A percentile compares a stretch with the other conserved stretches of the same genome.
phyloP scores from a whole-genome alignment of 1,140 invertebrate species.

The Macrosteles quadrilineatus region DNA sequence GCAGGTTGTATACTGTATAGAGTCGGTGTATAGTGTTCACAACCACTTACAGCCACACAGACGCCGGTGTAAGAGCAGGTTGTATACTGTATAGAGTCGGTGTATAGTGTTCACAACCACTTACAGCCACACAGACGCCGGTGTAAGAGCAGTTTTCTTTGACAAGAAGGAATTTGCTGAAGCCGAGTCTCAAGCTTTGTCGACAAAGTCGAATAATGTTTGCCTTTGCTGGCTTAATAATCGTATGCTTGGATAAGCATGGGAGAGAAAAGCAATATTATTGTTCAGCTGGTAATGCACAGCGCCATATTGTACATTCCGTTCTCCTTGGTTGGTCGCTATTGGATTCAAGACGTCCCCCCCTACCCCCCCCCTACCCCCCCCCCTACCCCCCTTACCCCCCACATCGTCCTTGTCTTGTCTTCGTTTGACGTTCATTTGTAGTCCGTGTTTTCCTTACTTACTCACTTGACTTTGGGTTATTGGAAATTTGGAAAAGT shows the following conservation, averaged over 20 bases:
- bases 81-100: too few species aligned
- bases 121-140: too few species aligned
- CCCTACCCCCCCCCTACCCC: neutral
- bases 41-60: too few species aligned
- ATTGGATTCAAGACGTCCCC: neutral
- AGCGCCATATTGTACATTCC: slow-evolving; percentile 10
- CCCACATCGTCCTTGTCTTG: neutral
- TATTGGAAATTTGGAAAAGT: too few species aligned
- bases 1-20: too few species aligned
- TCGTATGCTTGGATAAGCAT: slow-evolving; percentile 9
- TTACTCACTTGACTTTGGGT: neutral
- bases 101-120: too few species aligned
- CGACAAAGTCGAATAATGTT: slow-evolving; percentile 20
- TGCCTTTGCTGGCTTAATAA: slow-evolving; percentile 15
- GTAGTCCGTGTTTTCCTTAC: neutral
- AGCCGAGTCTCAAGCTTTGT: neutral
- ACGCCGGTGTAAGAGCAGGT: too few species aligned
- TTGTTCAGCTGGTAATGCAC: neutral
- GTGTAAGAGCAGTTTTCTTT: too few species aligned
- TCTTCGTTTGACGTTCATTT: neutral
- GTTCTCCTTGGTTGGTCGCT: slow-evolving; percentile 10
- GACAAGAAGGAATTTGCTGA: too few species aligned
- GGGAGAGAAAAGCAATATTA: slow-evolving; percentile 19
- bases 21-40: too few species aligned
- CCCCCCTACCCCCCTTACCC: neutral